phyloP scores from a whole-genome alignment of 2,113 vertebrate species.

The Laticauda laticaudata region DNA sequence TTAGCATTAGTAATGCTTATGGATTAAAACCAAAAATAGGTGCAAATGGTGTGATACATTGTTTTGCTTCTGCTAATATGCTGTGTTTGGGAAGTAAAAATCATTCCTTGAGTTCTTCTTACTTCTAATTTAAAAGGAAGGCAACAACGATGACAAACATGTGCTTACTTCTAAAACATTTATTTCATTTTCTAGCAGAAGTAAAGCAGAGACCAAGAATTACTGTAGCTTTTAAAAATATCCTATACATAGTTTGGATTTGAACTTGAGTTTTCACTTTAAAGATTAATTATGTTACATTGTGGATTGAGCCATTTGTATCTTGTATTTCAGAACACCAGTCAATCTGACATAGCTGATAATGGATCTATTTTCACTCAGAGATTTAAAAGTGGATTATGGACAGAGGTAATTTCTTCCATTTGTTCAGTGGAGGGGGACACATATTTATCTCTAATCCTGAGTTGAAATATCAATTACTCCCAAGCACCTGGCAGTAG shows the following conservation, averaged over 20 bases:
- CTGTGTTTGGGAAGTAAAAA: neutral
- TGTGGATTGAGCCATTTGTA: slow-evolving; percentile 6
- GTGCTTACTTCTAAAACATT: neutral
- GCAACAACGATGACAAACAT: neutral
- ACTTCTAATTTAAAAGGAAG: neutral
- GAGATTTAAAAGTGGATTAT: slow-evolving; percentile 37
- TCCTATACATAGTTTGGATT: neutral
- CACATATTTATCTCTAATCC: rapidly evolving
- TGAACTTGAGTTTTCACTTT: neutral
- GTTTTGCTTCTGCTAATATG: neutral
- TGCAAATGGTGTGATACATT: neutral
- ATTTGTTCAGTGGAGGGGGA: neutral
- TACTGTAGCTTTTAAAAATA: neutral
- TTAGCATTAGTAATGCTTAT: neutral
- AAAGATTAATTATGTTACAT: neutral
- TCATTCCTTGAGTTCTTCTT: neutral
- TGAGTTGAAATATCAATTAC: neutral
- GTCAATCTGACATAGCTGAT: slow-evolving; percentile 43
- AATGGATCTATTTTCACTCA: slow-evolving; percentile 53
- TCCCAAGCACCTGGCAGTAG: rapidly evolving
- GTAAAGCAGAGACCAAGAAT: neutral
- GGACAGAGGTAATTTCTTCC: slow-evolving; percentile 66
- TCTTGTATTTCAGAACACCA: slow-evolving; percentile 65
- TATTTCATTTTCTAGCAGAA: neutral
- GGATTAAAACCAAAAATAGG: neutral